Conservation (phyloP, 2,113 vertebrate genomes). For the Alligator mississippiensis region DNA sequence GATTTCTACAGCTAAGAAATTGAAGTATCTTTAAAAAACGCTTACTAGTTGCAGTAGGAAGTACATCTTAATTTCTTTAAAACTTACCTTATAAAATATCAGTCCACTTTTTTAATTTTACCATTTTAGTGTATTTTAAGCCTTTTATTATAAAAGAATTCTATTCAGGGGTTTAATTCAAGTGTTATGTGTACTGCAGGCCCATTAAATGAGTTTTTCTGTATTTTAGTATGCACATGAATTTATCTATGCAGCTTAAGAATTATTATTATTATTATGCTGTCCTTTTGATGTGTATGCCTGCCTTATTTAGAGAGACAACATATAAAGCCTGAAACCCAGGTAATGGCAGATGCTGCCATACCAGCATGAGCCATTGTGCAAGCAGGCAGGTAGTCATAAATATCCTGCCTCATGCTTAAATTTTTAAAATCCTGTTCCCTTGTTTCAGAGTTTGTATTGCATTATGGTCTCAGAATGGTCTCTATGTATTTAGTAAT, state of each 20-base stretch:
- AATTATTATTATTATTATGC: neutral
- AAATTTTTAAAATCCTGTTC: neutral
- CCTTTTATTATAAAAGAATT: neutral
- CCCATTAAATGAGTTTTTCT: neutral
- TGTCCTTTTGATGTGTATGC: neutral
- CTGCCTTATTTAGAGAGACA: neutral
- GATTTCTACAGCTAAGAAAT: too few species aligned
- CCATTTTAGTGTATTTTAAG: neutral
- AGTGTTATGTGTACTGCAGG: neutral
- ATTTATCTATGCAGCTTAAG: neutral
- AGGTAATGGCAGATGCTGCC: neutral
- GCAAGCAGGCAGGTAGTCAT: neutral
- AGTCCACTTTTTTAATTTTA: neutral
- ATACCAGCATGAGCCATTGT: neutral
- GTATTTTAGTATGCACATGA: neutral
- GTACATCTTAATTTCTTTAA: neutral
- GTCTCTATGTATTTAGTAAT: neutral
- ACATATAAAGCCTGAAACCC: neutral
- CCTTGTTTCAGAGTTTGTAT: neutral
- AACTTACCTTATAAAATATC: neutral
- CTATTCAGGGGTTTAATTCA: neutral
- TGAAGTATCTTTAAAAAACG: neutral
- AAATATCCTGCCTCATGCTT: neutral
- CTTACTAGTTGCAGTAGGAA: neutral
- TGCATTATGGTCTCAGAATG: neutral